phyloP scores from a whole-genome alignment of 64 coral and sea anemone species.

The Porites lutea region DNA sequence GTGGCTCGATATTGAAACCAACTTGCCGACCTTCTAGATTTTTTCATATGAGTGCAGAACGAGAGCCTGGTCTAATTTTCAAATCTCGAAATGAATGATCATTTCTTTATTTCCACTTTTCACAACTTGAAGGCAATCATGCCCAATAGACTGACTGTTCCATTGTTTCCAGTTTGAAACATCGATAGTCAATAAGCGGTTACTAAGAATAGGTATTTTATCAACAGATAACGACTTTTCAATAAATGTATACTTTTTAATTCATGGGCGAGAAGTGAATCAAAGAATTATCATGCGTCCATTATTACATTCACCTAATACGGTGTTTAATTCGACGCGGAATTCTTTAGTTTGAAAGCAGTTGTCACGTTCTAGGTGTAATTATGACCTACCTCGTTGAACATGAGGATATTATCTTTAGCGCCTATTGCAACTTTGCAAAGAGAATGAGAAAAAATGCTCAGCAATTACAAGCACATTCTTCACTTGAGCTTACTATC shows the following conservation, averaged over 20 bases:
- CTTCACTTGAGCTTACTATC: background rate
- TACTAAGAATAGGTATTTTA: background rate
- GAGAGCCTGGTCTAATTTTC: background rate
- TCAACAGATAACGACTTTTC: constrained; percentile 1
- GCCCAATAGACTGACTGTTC: constrained; percentile 3
- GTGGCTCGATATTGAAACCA: constrained; percentile 78
- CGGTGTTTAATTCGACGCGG: background rate
- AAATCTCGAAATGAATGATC: constrained; percentile 47
- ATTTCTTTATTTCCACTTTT: constrained; percentile 10
- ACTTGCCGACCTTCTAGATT: constrained; percentile 32
- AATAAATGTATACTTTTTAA: background rate
- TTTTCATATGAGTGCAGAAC: constrained; percentile 16
- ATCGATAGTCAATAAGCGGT: background rate
- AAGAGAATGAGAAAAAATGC: background rate
- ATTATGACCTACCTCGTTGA: background rate
- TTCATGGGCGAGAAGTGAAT: background rate
- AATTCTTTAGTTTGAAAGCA: background rate
- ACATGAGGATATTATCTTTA: constrained; percentile 3
- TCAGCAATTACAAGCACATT: background rate
- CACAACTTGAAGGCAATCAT: constrained; percentile 11
- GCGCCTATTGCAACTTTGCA: background rate
- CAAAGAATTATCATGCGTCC: background rate
- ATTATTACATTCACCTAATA: background rate
- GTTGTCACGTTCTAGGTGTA: background rate
- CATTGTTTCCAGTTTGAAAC: background rate